Conservation (phyloP, 2,888 invertebrate genomes). For the Notocelia uddmanniana region DNA sequence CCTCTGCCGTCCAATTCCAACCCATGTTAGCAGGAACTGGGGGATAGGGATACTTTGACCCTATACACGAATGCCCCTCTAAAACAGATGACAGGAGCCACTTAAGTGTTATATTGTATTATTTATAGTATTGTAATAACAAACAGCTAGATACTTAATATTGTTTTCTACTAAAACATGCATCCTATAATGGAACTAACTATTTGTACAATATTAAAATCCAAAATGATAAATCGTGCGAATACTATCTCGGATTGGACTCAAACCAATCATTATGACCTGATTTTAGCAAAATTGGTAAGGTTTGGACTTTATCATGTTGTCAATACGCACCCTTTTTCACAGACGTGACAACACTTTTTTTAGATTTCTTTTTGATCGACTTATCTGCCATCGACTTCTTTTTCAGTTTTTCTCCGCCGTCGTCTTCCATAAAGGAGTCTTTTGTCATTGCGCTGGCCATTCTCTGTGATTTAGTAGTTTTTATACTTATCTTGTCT, state of each 20-base stretch:
- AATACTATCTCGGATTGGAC: too few species aligned
- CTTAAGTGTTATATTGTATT: neutral
- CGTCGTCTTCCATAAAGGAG: conserved; percentile 40
- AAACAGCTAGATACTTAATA: too few species aligned
- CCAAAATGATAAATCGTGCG: neutral
- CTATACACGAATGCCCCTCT: conserved; percentile 54
- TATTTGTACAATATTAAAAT: neutral
- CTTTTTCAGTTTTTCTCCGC: conserved; percentile 57
- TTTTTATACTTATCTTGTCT: conserved; percentile 53
- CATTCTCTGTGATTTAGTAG: conserved; percentile 52
- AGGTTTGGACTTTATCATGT: neutral
- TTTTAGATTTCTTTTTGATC: conserved; percentile 2
- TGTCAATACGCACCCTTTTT: conserved; percentile 13
- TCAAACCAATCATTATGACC: conserved; percentile 1
- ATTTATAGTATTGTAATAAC: neutral
- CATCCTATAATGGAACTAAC: too few species aligned
- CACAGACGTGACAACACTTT: neutral
- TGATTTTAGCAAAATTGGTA: neutral
- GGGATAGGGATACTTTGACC: conserved; percentile 68
- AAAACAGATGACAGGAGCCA: conserved; percentile 48
- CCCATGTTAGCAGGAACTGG: conserved; percentile 77
- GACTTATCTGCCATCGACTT: conserved; percentile 67
- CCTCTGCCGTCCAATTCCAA: conserved; percentile 81
- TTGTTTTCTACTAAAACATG: too few species aligned
- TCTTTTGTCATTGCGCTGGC: neutral